Conservation (phyloP, 2,888 invertebrate species). For the Tachina fera region DNA sequence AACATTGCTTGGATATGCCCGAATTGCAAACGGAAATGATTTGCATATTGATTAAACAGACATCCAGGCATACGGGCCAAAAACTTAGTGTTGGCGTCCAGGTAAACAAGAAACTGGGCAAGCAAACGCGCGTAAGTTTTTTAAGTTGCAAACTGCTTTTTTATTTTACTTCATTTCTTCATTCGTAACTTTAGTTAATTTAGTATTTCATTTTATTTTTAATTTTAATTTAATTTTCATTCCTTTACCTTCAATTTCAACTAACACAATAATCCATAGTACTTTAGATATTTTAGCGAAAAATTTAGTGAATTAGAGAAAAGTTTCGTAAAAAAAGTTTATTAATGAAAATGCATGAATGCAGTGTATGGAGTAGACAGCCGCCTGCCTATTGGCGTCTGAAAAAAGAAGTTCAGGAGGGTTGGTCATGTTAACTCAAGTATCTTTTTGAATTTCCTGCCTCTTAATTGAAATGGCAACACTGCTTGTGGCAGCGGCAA, state of each 20-base stretch:
- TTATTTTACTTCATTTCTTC: constrained; percentile 71
- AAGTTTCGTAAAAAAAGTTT: not conserved
- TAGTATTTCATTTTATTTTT: constrained; percentile 23
- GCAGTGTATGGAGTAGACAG: too few species aligned
- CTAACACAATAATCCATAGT: constrained; percentile 34
- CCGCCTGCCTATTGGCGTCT: too few species aligned
- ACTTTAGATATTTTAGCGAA: constrained; percentile 16
- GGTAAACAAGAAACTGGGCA: constrained; percentile 89
- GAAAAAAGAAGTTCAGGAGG: too few species aligned
- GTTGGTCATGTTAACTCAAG: too few species aligned
- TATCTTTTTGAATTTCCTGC: too few species aligned
- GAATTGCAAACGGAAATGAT: constrained; percentile 97
- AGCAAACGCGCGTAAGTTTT: constrained; percentile 87
- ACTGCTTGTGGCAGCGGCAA: too few species aligned
- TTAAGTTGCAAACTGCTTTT: constrained; percentile 84
- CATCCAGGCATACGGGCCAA: constrained; percentile 91
- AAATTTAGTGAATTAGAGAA: constrained; percentile 8
- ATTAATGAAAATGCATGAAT: too few species aligned
- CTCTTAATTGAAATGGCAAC: too few species aligned
- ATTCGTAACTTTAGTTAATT: constrained; percentile 57
- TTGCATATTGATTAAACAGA: constrained; percentile 95
- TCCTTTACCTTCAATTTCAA: constrained; percentile 18
- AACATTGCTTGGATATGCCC: constrained; percentile 93
- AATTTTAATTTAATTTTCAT: constrained; percentile 36
- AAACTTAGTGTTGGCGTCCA: constrained; percentile 94